Percentiles rank a stretch among this genome's conserved stretches.
Conservation (phyloP, 2,113 vertebrate genomes). For the Dipodomys merriami region DNA sequence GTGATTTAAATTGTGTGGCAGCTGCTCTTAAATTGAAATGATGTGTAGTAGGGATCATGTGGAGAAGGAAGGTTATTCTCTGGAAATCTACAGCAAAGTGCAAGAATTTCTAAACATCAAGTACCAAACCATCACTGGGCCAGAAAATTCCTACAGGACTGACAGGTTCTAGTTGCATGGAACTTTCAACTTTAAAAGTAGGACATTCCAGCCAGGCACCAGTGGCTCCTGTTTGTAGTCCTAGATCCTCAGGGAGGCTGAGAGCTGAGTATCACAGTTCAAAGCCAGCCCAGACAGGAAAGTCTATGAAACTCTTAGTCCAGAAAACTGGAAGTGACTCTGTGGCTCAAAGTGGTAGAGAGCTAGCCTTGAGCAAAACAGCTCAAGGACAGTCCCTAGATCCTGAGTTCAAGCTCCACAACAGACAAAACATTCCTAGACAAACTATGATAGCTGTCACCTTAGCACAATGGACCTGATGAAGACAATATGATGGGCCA, state of each 20-base stretch:
- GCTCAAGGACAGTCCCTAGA: no score
- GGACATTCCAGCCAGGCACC: background rate
- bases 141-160: background rate
- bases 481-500: background rate
- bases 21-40: constrained; percentile 15
- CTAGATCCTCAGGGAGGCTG: no score
- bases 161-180: background rate
- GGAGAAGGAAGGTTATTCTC: background rate
- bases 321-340: no score
- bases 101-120: background rate
- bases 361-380: no score
- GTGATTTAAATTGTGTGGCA: background rate
- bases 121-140: background rate
- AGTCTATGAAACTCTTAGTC: no score
- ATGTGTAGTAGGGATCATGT: background rate
- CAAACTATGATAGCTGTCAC: background rate
- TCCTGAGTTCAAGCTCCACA: no score
- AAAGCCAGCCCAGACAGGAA: no score
- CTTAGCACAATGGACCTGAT: background rate
- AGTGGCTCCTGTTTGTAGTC: no score
- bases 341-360: no score
- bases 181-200: constrained; percentile 5
- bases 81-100: background rate
- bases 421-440: background rate
- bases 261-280: no score